Percentiles rank a stretch among this genome's conserved stretches.
Conservation (phyloP, 2,888 invertebrate species). For the Leptarthrus brevirostris region DNA sequence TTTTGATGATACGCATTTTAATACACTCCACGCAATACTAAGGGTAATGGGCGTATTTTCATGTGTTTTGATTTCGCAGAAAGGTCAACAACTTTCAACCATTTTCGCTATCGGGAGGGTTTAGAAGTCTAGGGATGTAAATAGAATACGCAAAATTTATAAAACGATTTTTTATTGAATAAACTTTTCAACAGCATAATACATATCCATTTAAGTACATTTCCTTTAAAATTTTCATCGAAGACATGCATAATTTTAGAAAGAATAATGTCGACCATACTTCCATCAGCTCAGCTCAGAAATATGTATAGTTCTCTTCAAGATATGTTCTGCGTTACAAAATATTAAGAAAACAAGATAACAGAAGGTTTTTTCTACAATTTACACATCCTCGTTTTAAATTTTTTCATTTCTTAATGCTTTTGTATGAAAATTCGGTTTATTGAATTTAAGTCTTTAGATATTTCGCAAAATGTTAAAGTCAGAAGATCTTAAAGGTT, state of each 20-base stretch:
- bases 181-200: slow-evolving; percentile 42
- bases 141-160: too few species aligned
- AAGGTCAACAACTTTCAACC: too few species aligned
- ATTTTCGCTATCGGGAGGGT: too few species aligned
- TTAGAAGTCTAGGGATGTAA: too few species aligned
- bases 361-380: neutral
- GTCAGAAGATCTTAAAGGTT: slow-evolving; percentile 27
- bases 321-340: slow-evolving; percentile 22
- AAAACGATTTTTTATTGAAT: slow-evolving; percentile 45
- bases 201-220: slow-evolving; percentile 47
- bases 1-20: neutral
- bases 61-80: neutral
- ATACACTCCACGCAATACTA: slow-evolving; percentile 4
- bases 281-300: too few species aligned
- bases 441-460: slow-evolving; percentile 42
- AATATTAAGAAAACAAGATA: neutral
- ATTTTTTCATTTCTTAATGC: slow-evolving; percentile 29
- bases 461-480: slow-evolving; percentile 37
- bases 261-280: neutral
- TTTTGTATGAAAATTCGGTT: slow-evolving; percentile 44
- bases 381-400: slow-evolving; percentile 1
- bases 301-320: slow-evolving; percentile 10
- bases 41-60: slow-evolving; percentile 2
- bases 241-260: slow-evolving; percentile 32
- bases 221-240: slow-evolving; percentile 36